Evolutionary conservation across 2,888 invertebrate species (phyloP), one percentile per base, ranked within the genome.

Genomic region (Hirtodrosophila histrioides): DNA sequence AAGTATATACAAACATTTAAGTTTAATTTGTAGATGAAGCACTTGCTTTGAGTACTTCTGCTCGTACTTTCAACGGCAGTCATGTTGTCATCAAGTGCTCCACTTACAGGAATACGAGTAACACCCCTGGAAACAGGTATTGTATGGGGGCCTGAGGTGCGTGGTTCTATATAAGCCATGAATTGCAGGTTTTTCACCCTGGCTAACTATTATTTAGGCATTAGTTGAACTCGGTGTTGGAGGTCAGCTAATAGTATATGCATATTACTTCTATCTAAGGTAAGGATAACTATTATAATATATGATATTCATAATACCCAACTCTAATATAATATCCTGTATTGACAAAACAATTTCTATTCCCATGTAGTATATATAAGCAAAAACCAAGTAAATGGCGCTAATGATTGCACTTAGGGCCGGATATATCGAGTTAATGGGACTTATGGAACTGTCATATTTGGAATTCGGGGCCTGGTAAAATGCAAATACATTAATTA

Each of bases 401-500:
- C 27, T 53, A 68, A 53, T 55, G 23, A 55, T 55, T 58, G 36
- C 23, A 37, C 37, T 29, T 10, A 37, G 27, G n/a, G 10, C 44
- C 45, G 63, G 46, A 55, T 62, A 62, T 51, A 33, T 43, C 12
- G 33, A 44, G 12, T 23, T 9, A 51, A 39, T 12, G 35, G 45
- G 24, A 56, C 39, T 53, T 57, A 56, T 46, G 45, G 35, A 35
- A 44, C 50, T 57, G 56, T 50, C 53, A 61, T 37, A 40, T 58
- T 58, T 27, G 33, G 35, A 27, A 67, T 48, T 48, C 11, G 17
- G 12, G 24, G 4, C 12, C 23, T 4, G 50, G 44, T 27, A 40
- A 27, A 49, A 6, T 41, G 36, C 46, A 64, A 75, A 45, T 50
- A 49, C 77, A 76, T 80, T 82, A 75, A 82, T 86, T 79, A 82